Evolutionary conservation across 1,140 invertebrate genomes (phyloP), one percentile per base, ranked within the genome.

Genomic region (Euura saliciscinereae): DNA sequence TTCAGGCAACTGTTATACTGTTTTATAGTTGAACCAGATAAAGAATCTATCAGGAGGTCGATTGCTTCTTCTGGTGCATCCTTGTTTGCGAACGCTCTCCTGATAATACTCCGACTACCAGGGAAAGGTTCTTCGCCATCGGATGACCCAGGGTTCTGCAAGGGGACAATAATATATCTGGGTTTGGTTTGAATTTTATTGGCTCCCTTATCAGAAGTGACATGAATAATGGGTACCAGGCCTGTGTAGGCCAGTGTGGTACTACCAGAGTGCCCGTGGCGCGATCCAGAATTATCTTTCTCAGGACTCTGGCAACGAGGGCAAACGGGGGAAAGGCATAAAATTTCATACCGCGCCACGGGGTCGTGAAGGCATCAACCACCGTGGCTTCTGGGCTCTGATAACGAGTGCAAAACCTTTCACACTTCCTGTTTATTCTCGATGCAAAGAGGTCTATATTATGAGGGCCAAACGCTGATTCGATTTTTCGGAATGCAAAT

Each of bases 1-100:
- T 74, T 74, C 42, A 74, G 64, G 4, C 74, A 51, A 69, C 65
- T 45, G 6, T 72, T 71, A 70, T 85, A 85, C 74, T 84, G 80
- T 66, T 79, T 79, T 6, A 78, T 46, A 0, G 82, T 80, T 10
- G 75, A 77, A 6, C 74, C 44, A 8, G 79, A 66, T 13, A 83
- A 43, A 5, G 82, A 83, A 2, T 73, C 70, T 13, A 83, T 7
- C 4, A 74, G 68, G 6, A 73, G 5, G 46, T 71, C 51, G 43
- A 76, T 11, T n/a, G 76, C 68, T 43, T 70, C 10, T 68, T 73
- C 66, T 65, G 75, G 73, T 10, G 75, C 51, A 11, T 65, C 59
- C 66, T 73, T 71, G 11, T 8, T 69, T 51, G 42, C 44, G 65
- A 74, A 76, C 10, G 65, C 74, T 69, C 73, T 28, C 46, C 76